Evolutionary conservation across 2,797 vertebrate genomes (phyloP).

Genomic region (Cichlasoma orientale): DNA sequence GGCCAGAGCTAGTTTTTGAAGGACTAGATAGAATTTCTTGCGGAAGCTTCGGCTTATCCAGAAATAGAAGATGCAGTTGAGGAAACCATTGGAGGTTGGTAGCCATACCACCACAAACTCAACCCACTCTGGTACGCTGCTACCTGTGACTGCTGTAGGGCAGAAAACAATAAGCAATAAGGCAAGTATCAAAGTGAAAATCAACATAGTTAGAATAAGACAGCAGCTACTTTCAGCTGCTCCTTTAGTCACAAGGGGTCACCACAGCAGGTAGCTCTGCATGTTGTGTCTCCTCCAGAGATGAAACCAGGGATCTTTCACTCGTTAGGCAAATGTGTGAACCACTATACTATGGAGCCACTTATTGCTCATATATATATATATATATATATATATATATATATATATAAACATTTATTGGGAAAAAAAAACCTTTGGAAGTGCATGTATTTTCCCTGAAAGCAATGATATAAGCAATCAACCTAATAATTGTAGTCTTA

Average conservation of each 20-base stretch:
- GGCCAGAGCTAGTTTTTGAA: conserved; percentile 69
- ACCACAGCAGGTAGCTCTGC: not conserved
- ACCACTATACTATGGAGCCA: too few relatives aligned
- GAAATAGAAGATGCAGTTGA: conserved; percentile 92
- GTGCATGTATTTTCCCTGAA: not conserved
- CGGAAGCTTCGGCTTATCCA: conserved; percentile 88
- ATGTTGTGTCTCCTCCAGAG: too few relatives aligned
- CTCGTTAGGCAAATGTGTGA: too few relatives aligned
- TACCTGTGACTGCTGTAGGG: conserved; percentile 79
- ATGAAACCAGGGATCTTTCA: too few relatives aligned
- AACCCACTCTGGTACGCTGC: conserved; percentile 83
- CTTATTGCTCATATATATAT: too few relatives aligned
- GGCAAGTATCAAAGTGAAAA: not conserved
- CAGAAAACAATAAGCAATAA: conserved; percentile 24
- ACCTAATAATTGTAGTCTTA: conserved; percentile 13
- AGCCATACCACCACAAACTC: conserved; percentile 89
- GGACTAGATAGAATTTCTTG: conserved; percentile 80
- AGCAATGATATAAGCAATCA: conserved; percentile 5
- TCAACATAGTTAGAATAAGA: not conserved
- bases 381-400: too few relatives aligned
- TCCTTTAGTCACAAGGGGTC: not conserved
- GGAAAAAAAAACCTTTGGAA: not conserved
- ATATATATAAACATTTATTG: too few relatives aligned
- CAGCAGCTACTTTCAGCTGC: not conserved
- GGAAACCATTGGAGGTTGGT: conserved; percentile 87